Conservation (phyloP, 2,797 vertebrate species). For the Phrynocephalus forsythii region DNA sequence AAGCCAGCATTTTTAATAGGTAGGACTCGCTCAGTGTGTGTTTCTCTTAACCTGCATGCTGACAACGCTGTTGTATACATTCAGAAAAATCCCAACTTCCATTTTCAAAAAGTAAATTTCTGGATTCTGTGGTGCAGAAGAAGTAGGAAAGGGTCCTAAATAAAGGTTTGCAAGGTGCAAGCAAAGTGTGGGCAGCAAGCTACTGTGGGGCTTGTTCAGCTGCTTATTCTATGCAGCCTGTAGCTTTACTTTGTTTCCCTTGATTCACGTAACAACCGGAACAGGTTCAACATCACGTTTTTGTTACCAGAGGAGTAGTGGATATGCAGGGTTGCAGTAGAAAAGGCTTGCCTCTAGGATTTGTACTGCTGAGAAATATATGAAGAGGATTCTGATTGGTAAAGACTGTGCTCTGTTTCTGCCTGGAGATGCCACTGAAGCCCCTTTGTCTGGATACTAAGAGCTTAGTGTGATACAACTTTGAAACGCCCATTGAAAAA, state of each 20-base stretch:
- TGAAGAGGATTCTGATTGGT: neutral
- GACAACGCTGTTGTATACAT: too few relatives aligned
- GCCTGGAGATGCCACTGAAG: neutral
- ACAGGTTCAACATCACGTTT: neutral
- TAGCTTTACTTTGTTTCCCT: neutral
- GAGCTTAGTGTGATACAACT: neutral
- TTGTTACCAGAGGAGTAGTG: too few relatives aligned
- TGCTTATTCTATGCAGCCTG: neutral
- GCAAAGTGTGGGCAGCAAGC: neutral
- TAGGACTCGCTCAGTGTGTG: neutral
- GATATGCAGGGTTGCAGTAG: neutral
- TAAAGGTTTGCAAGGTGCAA: neutral
- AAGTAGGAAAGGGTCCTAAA: neutral
- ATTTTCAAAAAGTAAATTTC: neutral
- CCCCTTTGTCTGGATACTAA: neutral
- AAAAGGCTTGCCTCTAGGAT: neutral
- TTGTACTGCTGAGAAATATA: neutral
- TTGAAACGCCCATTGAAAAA: neutral
- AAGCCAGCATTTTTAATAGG: neutral
- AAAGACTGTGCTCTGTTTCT: neutral
- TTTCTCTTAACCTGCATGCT: neutral
- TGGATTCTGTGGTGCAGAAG: too few relatives aligned
- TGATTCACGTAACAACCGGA: neutral
- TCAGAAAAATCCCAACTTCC: neutral
- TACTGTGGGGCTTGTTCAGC: neutral